Base-by-base conservation (phyloP, 2,888 invertebrate species). In the Protula sp. region DNA sequence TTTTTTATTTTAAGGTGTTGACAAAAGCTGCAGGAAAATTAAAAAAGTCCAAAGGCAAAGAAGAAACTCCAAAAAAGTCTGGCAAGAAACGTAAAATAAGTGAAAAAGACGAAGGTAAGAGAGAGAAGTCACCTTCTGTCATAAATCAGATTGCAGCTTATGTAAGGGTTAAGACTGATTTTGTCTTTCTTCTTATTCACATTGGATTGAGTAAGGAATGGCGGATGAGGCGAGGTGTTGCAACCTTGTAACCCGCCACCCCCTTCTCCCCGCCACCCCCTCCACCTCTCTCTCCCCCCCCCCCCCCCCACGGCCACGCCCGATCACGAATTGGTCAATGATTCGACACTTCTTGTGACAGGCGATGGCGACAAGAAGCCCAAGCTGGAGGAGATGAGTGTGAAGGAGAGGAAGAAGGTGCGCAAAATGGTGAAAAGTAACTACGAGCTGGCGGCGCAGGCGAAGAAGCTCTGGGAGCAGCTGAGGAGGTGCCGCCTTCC, bases 401-500 rank as follows among this genome's bases (percentile, higher is more conserved):
- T 47, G 24, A 66, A 63, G 29, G 68, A 69, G 5, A 48, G 63
- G 48, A 68, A 69, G 54, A 60, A 59, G 27, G 29, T 54, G 29
- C 28, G 68, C 19, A 64, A 63, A 31, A 66, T 59, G 57, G 47
- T 53, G 48, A 63, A 61, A 29, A 50, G 22, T 9, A 64, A 64
- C 30, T 66, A 66, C 51, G 67, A 64, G 5, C 29, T 58, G 19
- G 27, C 61, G 3, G 48, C n/a, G 1, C 26, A 55, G 30, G 56
- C 61, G 3, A 66, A 67, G 51, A 22, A 51, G 24, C 38, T 68
- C 26, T 68, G 68, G 68, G 64, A 68, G 30, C 52, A 68, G 24
- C 54, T 68, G 3, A 48, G 68, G 38, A 64, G 59, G 68, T 68
- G 9, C n/a, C n/a, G n/a, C n/a, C n/a, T n/a, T n/a, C n/a, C n/a